These are phyloP conservation scores for Acipenser transmontanus DNA, from an alignment of 2,797 vertebrate genomes.

Conservation along the genomic window DNA sequence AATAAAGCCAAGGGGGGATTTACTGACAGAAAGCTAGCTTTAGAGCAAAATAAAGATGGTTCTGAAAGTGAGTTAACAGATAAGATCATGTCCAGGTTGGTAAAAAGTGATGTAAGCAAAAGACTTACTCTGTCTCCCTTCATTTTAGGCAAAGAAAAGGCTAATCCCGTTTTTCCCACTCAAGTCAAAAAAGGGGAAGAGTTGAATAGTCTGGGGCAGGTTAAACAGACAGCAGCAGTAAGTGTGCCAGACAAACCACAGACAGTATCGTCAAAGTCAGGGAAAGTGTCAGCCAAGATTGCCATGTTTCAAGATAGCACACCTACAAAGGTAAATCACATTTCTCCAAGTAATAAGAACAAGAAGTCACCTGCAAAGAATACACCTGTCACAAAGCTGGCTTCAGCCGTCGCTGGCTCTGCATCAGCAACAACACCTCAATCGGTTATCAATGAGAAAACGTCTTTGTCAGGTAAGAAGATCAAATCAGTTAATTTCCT, in stretches of 20 bases:
- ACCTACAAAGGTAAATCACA: neutral
- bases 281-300: conserved; percentile 21
- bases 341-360: neutral
- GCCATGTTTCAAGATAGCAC: conserved; percentile 17
- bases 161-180: conserved; percentile 8
- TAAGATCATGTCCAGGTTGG: no score
- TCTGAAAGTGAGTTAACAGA: no score
- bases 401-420: conserved; percentile 14
- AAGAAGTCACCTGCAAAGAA: conserved; percentile 13
- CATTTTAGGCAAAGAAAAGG: neutral
- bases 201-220: neutral
- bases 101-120: no score
- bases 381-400: conserved; percentile 14
- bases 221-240: neutral
- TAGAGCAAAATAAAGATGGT: no score
- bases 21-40: no score
- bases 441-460: conserved; percentile 9
- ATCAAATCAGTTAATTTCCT: conserved; percentile 54
- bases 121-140: no score
- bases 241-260: conserved; percentile 18
- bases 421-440: conserved; percentile 13
- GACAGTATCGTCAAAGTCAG: conserved; percentile 20
- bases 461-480: conserved; percentile 26
- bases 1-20: neutral
- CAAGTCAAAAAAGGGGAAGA: conserved; percentile 7